These are phyloP conservation scores for Epinephelus fuscoguttatus DNA, from an alignment of 2,113 vertebrate species.

Conservation along the genomic window DNA sequence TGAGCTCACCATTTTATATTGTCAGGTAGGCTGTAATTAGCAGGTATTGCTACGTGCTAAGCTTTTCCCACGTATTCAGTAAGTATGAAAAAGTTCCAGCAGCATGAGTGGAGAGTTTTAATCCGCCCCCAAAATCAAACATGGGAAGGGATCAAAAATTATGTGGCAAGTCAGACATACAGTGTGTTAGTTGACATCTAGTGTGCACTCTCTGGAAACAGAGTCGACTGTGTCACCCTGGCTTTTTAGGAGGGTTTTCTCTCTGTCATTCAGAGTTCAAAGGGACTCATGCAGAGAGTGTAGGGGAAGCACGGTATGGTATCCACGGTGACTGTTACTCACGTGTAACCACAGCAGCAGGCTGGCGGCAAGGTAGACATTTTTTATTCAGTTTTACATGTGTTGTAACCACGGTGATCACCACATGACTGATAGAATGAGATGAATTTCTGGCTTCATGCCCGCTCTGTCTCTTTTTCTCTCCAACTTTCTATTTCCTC, in stretches of 20 bases:
- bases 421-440: conserved; percentile 20
- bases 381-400: conserved; percentile 26
- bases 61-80: neutral
- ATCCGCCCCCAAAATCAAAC: neutral
- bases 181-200: neutral
- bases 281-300: conserved; percentile 32
- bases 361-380: conserved; percentile 12
- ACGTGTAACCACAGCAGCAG: conserved; percentile 58
- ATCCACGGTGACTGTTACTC: conserved; percentile 58
- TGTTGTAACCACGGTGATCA: conserved; percentile 59
- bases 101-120: conserved; percentile 1
- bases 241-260: neutral
- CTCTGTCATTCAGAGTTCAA: conserved; percentile 46
- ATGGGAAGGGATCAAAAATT: neutral
- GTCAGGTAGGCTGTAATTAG: conserved; percentile 40
- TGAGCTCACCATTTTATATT: conserved; percentile 12
- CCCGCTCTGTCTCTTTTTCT: neutral
- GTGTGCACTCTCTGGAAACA: neutral
- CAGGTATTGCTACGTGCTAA: neutral
- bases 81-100: neutral
- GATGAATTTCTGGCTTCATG: conserved; percentile 7
- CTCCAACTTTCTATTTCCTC: conserved; percentile 1
- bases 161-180: neutral
- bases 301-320: conserved; percentile 15
- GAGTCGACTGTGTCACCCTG: neutral